These are phyloP conservation scores for Cettia cetti DNA, from an alignment of 2,113 vertebrate genomes.

Conservation along the genomic window DNA sequence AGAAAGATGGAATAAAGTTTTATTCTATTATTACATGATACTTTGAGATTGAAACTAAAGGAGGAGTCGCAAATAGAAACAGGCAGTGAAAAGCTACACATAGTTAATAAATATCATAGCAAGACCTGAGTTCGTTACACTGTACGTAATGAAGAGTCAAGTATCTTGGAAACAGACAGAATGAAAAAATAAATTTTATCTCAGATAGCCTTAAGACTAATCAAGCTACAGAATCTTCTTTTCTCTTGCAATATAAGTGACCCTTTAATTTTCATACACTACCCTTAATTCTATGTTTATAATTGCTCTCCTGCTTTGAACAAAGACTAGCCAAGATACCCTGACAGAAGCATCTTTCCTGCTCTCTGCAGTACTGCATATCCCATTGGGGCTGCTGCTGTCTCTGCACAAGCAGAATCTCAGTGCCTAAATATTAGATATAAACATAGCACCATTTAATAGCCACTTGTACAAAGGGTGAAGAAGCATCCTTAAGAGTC, in stretches of 20 bases:
- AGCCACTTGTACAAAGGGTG: not conserved
- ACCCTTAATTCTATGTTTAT: not conserved
- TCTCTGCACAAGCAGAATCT: not conserved
- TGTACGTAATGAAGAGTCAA: not conserved
- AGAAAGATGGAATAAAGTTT: not conserved
- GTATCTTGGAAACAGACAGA: not conserved
- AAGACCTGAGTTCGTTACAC: not conserved
- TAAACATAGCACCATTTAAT: conserved; percentile 15
- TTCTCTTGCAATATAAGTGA: not conserved
- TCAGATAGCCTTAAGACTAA: not conserved
- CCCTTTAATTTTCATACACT: not conserved
- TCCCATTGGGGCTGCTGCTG: not conserved
- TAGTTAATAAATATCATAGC: not conserved
- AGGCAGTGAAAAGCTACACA: not conserved
- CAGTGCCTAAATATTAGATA: not conserved
- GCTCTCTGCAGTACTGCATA: not conserved
- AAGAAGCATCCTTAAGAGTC: not conserved
- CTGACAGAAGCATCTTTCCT: not conserved
- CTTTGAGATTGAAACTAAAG: not conserved
- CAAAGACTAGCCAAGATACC: not conserved
- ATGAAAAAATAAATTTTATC: not conserved
- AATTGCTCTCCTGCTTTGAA: not conserved
- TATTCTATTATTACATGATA: not conserved
- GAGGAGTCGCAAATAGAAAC: not conserved
- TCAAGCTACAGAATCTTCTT: not conserved